Evolutionary conservation across 2,113 vertebrate species (phyloP), one percentile per base, ranked within the genome.

Genomic region (Fregetta grallaria): DNA sequence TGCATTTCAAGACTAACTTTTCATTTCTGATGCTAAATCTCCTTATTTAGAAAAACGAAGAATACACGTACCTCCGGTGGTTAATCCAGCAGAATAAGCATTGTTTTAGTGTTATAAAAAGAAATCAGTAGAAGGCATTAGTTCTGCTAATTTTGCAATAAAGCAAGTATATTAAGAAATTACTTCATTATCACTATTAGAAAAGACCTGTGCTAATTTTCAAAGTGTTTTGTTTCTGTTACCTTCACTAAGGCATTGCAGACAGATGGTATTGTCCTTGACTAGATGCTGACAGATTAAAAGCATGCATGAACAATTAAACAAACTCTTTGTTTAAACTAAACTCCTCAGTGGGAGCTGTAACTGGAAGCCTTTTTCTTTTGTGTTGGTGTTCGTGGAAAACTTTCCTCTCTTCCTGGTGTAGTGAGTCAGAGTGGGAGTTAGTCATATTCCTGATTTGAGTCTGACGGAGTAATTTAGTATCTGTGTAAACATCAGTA

Each of bases 31-130:
- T 62, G 62, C 13, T 81, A 96, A 97, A 92, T 89, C 34, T 92
- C 55, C 79, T 72, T 96, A 70, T 94, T 91, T 93, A 97, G 90
- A 97, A 91, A 71, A 94, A 93, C 52, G 65, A 97, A 96, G 92
- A 94, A 82, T 92, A 62, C 71, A 97, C 97, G 7, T 98, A 98
- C 98, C 98, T 98, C 97, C 61, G 2, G 88, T 70, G 47, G 81
- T 97, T 97, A 97, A 90, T 97, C 98, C 97, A 91, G 94, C 85
- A 97, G 95, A 91, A 97, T 93, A 75, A 98, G 96, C 97, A 97
- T 97, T 97, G 92, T 92, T 98, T 98, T 96, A 97, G 93, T 96
- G 90, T 96, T 95, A 93, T 4, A 98, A 97, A 97, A 91, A 98
- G 92, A 97, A 95, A 98, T 68, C 63, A 95, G 96, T 96, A 97